Evolutionary conservation across 1,140 invertebrate genomes (phyloP).

Genomic region (Temnothorax nylanderi): DNA sequence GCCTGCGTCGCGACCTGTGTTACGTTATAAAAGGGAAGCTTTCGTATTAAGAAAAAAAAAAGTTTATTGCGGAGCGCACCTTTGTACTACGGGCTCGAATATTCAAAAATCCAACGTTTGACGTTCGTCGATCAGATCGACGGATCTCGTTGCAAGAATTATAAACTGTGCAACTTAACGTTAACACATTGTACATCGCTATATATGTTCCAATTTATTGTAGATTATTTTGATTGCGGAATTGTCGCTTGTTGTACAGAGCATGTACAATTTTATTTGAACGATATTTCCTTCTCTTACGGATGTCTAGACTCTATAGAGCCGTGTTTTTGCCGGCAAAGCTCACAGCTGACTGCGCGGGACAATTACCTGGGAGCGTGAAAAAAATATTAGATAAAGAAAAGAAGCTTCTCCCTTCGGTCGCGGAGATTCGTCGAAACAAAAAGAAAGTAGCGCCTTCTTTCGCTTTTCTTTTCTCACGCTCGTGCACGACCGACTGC

Average conservation of each 20-base stretch:
- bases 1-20: slow-evolving; percentile 4
- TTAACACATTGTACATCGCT: not conserved
- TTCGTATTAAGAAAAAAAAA: not conserved
- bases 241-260: not conserved
- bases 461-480: slow-evolving; percentile 74
- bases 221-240: slow-evolving; percentile 1
- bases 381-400: not conserved
- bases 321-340: not conserved
- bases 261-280: not conserved
- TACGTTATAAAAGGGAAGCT: slow-evolving; percentile 50
- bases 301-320: not conserved
- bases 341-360: not conserved
- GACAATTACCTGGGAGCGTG: slow-evolving; percentile 9
- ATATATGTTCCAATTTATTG: slow-evolving; percentile 4
- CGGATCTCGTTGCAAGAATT: not conserved
- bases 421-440: not conserved
- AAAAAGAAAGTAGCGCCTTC: slow-evolving; percentile 65
- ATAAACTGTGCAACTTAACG: not conserved
- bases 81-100: not conserved
- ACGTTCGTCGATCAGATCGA: too few relatives aligned
- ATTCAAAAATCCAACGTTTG: not conserved
- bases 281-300: not conserved
- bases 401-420: slow-evolving; percentile 16
- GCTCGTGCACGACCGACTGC: slow-evolving; percentile 67
- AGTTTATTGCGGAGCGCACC: not conserved